Conservation (phyloP, 37 sponge, comb jelly and placozoan genomes). For the Crambe crambe region DNA sequence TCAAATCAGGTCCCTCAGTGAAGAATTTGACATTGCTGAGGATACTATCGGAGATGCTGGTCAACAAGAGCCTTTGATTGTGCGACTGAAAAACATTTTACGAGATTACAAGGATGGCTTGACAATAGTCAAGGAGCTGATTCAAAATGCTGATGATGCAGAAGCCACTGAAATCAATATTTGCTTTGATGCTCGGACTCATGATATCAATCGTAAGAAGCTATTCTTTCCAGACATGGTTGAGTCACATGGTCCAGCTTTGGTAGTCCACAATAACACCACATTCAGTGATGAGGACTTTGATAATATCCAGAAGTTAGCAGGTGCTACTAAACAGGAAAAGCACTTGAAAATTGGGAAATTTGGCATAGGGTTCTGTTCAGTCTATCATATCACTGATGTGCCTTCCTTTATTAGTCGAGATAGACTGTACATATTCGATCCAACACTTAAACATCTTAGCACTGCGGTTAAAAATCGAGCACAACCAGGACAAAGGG, state of each 20-base stretch:
- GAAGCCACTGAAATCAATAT: conserved; percentile 70
- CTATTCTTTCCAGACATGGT: conserved; percentile 61
- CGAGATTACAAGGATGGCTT: conserved; percentile 75
- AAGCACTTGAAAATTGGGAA: conserved; percentile 75
- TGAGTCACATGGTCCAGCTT: conserved; percentile 65
- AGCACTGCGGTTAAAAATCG: conserved; percentile 21
- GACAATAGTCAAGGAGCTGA: conserved; percentile 68
- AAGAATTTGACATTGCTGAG: conserved; percentile 46
- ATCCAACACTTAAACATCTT: conserved; percentile 58
- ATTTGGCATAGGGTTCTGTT: conserved; percentile 82
- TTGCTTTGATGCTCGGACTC: conserved; percentile 51
- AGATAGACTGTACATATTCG: conserved; percentile 56
- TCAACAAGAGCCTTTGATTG: conserved; percentile 61
- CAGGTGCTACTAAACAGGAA: conserved; percentile 66
- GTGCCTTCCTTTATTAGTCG: conserved; percentile 68
- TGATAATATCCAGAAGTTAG: conserved; percentile 75
- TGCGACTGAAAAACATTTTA: conserved; percentile 64
- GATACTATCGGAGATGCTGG: conserved; percentile 61
- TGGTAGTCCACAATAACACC: conserved; percentile 58
- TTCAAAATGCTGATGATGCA: conserved; percentile 90
- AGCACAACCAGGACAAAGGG: conserved; percentile 47
- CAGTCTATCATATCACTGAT: conserved; percentile 75
- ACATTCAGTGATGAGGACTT: conserved; percentile 76
- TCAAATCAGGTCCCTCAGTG: conserved; percentile 30
- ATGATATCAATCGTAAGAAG: neutral